Evolutionary conservation across 2,888 invertebrate genomes (phyloP), one percentile per base, ranked within the genome.

Genomic region (Tetheella fluctuosa): DNA sequence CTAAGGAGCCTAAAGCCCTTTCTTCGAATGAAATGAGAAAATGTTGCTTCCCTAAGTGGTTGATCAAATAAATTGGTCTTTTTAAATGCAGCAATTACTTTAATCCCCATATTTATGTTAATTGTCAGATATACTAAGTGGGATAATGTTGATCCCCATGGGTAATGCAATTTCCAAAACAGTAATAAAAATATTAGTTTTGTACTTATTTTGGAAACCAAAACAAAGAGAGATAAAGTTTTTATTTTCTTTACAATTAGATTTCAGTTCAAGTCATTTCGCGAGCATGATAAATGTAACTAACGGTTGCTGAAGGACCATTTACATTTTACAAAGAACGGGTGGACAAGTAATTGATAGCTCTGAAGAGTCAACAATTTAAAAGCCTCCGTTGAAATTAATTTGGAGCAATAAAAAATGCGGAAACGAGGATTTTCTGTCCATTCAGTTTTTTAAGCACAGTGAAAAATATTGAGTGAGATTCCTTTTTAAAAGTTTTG

Each of bases 301-400:
- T 23, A n/a, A 52, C 23, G 52, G 37, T 55, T 56, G 12, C n/a
- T 52, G 23, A 23, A 17, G 15, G 56, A 55, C 34, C 59, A 52
- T 82, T 80, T 70, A 70, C 76, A 78, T 77, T 79, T 76, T 65
- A 75, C 73, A 73, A 72, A 68, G 69, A 71, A 71, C 62, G 73
- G 71, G 68, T 70, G 73, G 70, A 66, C 68, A 64, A 63, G 69
- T 73, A 80, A 81, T 76, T 77, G 77, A 81, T 82, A 68, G 73
- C 71, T 64, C 62, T 54, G 61, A 54, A 54, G 61, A 71, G 67
- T 70, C 70, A 70, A 68, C 71, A 73, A 75, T 76, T 74, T 73
- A 70, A 62, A 66, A 60, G 63, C 54, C 55, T 61, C 63, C 59
- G 61, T 67, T 74, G 70, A 71, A 76, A 77, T 79, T 75, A 67